Evolutionary conservation across 1,140 invertebrate species (phyloP), one percentile per base, ranked within the genome.

Genomic region (Leptinotarsa undecemlineata): DNA sequence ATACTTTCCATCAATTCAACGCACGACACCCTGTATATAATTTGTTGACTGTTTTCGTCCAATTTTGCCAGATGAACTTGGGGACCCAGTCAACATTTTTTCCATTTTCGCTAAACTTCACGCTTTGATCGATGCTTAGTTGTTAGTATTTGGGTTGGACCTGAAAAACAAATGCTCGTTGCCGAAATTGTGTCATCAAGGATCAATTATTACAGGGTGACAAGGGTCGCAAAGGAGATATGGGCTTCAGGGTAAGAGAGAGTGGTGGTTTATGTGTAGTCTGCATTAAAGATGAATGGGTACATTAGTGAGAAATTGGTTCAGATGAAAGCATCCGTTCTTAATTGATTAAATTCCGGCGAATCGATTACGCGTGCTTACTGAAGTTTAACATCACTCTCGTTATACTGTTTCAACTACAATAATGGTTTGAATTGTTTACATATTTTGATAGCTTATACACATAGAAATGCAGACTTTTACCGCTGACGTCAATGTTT

Each of bases 221-320:
- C 84, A 91, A 89, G 86, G 90, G 91, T 82, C 88, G 89, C 82
- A 90, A 90, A 86, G 90, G 90, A 85, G 89, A 90, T 82, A 87
- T 88, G 82, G 90, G 90, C 81, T 88, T 88, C 81, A 90, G 89
- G 90, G 90, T 92, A 91, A 92, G 90, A 80, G 90, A 79, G 63
- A 79, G 66, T 57, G 51, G 70, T 77, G 75, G 75, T 79, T 77
- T 73, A 71, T 78, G 51, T 61, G 60, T 63, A 72, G 71, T 21
- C n/a, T 63, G 57, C n/a, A 51, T 60, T 57, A 51, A 57, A 61
- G 48, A 71, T 60, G 63, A 57, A 64, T 72, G 33, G 20, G 26
- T 72, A 48, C 67, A 74, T 75, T 75, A 72, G 71, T 68, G 51
- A 17, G 51, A 19, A 57, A 19, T 57, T 57, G 64, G 17, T 33